These are phyloP conservation scores for Bryconaethiops microstoma DNA, from an alignment of 2,797 vertebrate genomes.

Conservation along the genomic window DNA sequence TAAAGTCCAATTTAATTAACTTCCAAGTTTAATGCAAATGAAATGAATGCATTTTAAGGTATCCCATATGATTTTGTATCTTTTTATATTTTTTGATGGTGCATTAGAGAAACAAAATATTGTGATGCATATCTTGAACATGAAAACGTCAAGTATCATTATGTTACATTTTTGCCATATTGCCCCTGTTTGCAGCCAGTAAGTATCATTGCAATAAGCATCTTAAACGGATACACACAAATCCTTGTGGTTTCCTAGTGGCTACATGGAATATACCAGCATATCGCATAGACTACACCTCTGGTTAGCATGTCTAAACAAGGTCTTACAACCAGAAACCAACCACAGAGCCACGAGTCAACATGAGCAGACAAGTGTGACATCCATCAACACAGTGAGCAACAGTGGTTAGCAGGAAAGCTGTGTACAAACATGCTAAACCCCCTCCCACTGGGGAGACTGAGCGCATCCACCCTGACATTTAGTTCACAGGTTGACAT, in stretches of 20 bases:
- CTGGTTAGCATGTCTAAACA: conserved; percentile 15
- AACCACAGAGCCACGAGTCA: not conserved
- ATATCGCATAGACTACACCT: not conserved
- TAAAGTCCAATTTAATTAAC: too few species aligned
- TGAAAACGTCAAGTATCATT: too few species aligned
- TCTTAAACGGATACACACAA: not conserved
- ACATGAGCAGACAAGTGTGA: conserved; percentile 17
- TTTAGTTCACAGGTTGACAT: conserved; percentile 18
- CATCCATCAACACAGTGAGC: conserved; percentile 36
- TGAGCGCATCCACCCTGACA: not conserved
- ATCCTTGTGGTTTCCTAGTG: not conserved
- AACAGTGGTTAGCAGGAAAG: conserved; percentile 7
- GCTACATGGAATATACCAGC: not conserved
- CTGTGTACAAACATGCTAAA: conserved; percentile 25
- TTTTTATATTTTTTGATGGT: too few species aligned
- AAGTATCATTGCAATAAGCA: not conserved
- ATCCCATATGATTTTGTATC: too few species aligned
- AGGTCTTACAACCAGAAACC: conserved; percentile 20
- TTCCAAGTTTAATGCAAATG: too few species aligned
- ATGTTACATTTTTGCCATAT: too few species aligned
- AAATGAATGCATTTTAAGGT: too few species aligned
- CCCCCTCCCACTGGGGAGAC: conserved; percentile 15
- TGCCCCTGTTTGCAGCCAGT: not conserved
- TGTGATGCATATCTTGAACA: too few species aligned
- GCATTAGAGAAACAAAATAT: too few species aligned